Evolutionary conservation across 2,888 invertebrate genomes (phyloP), one percentile per base, ranked within the genome.

Genomic region (Oligia strigilis): DNA sequence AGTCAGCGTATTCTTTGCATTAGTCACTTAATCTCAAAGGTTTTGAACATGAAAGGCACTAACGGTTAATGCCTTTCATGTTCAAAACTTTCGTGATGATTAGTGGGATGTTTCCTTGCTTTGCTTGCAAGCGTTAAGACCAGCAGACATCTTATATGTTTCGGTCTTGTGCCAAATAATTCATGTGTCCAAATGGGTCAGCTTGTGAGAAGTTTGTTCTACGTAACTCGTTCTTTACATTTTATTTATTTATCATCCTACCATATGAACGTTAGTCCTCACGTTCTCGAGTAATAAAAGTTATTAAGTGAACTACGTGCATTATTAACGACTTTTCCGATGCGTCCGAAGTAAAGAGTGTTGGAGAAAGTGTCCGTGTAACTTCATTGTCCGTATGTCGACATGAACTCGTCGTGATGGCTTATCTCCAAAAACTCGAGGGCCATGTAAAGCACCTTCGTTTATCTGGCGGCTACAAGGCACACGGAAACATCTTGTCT

Each of bases 361-460:
- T 77, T 82, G 84, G 91, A 90, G 93, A 93, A 92, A 93, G 93
- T 92, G 91, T 87, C 86, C 74, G 77, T 85, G 91, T 92, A 89
- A 87, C 89, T 91, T 91, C 91, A 91, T 93, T 92, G 94, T 92
- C 92, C 88, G 87, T 92, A 89, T 93, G 93, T 94, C 91, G 92
- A 95, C 94, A 93, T 93, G 94, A 91, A 90, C 94, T 93, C 90
- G 91, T 91, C 91, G 90, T 92, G 94, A 94, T 93, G 94, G 89
- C 93, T 96, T 96, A 96, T 96, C 96, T 95, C 92, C 93, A 90
- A 94, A 90, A 95, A 94, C 91, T 92, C 93, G 93, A 94, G 94
- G 92, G 90, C 93, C 95, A 93, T 95, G 96, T 96, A 94, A 94
- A 94, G 92, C 94, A 93, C 89, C 92, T 92, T 91, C 90, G 93